Evolutionary conservation across 2,113 vertebrate genomes (phyloP), one percentile per base, ranked within the genome.

Genomic region (Neogobius melanostomus): DNA sequence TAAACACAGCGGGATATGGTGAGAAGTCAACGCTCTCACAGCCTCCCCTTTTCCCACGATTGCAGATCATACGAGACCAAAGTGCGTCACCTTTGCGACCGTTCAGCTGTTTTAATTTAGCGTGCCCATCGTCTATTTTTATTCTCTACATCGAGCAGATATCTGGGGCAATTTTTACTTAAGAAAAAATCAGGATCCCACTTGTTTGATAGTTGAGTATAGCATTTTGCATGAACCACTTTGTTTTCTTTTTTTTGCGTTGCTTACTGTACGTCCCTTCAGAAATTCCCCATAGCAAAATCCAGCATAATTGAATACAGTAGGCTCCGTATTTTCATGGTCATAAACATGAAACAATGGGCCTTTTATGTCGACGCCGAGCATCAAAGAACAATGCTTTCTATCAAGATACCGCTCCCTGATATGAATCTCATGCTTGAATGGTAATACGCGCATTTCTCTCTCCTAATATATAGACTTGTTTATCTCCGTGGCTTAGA

Each of bases 381-480:
- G 46, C 60, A 17, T 63, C 60, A 63, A 63, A 46, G 60, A 63
- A 46, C 42, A 63, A 45, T 46, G 60, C 14, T 46, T 63, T 63
- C 42, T 44, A 63, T 16, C 60, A 63, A 46, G 60, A 16, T n/a
- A 9, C 45, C 42, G 8, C 43, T 16, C 43, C 2, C 60, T 63
- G 42, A 63, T 44, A 63, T 63, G 60, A 63, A 46, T 63, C 60
- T 44, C 60, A 63, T 46, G 60, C 60, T 63, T 63, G 60, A 63
- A 63, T 63, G 45, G 46, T 17, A 63, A 63, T 46, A 44, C 42
- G 8, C 44, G 9, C 15, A 43, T 46, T 63, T 46, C 7, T 63
- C 11, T 46, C 43, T 63, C 46, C 56, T 42, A 46, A 63, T 63
- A 44, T n/a, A 44, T 10, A 44, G 60, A n/a, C 59, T 46, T 63